These are phyloP conservation scores for Apis laboriosa DNA, from an alignment of 1,140 invertebrate species.

Conservation along the genomic window DNA sequence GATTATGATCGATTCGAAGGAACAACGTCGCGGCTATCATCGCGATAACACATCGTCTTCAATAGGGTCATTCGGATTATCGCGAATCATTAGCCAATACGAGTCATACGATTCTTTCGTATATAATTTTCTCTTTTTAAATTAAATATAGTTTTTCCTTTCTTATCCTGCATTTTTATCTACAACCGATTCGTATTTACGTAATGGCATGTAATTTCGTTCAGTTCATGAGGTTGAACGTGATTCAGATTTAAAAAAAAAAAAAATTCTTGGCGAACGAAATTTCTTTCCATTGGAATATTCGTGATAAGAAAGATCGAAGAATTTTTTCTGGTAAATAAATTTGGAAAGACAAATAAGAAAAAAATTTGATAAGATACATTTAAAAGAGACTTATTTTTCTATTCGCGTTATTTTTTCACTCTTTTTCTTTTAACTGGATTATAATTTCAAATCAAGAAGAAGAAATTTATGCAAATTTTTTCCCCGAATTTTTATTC, in stretches of 20 bases:
- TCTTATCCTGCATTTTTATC: background rate
- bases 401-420: too few relatives aligned
- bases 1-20: constrained; percentile 9
- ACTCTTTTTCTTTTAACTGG: too few relatives aligned
- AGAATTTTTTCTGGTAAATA: too few relatives aligned
- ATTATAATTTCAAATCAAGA: too few relatives aligned
- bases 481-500: too few relatives aligned
- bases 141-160: too few relatives aligned
- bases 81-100: background rate
- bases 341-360: too few relatives aligned
- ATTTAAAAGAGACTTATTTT: too few relatives aligned
- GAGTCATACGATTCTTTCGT: constrained; percentile 9
- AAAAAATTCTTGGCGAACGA: too few relatives aligned
- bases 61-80: constrained; percentile 4
- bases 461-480: too few relatives aligned
- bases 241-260: background rate
- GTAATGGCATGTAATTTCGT: background rate
- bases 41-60: constrained; percentile 2
- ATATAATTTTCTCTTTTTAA: too few relatives aligned
- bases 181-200: background rate
- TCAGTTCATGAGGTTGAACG: background rate
- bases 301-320: background rate
- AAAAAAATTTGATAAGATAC: too few relatives aligned
- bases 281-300: background rate
- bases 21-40: background rate